A percentile compares a stretch with the other conserved stretches of the same genome.
Conservation (phyloP, 2,888 invertebrate species). For the Thysanoteuthis rhombus region DNA sequence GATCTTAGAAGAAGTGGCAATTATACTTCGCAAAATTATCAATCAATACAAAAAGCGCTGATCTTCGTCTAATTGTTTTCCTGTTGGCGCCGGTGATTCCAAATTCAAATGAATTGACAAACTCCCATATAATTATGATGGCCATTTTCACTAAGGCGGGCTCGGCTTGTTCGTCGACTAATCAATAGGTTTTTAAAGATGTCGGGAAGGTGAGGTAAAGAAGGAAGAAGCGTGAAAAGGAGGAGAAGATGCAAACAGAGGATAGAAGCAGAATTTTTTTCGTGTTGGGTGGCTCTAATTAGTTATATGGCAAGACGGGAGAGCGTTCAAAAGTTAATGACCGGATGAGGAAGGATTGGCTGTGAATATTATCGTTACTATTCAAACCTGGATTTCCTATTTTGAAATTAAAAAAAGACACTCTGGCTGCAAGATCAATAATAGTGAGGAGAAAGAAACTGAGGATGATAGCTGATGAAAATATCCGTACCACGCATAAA, state of each 20-base stretch:
- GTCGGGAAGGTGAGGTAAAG: background rate
- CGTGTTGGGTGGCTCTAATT: background rate
- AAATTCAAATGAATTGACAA: slow-evolving; percentile 12
- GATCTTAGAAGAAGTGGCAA: background rate
- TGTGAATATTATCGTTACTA: background rate
- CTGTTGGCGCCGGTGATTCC: background rate
- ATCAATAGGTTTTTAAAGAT: background rate
- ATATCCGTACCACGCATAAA: too few species aligned
- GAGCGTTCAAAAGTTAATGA: background rate
- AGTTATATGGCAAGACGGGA: too few species aligned
- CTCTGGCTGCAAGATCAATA: too few species aligned
- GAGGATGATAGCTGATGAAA: too few species aligned
- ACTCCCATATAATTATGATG: background rate
- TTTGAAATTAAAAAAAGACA: background rate
- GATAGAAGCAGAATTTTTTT: background rate
- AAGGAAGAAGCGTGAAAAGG: background rate
- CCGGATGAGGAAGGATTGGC: background rate
- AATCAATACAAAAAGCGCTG: background rate
- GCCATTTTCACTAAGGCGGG: background rate
- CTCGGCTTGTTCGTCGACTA: background rate
- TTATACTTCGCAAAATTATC: background rate
- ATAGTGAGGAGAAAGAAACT: too few species aligned
- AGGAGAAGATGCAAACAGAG: background rate
- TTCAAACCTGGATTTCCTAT: background rate
- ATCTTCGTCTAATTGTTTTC: background rate